Percentiles rank a stretch among this genome's conserved stretches.
phyloP scores from a whole-genome alignment of 1,140 invertebrate species.

The Trichonephila clavata region DNA sequence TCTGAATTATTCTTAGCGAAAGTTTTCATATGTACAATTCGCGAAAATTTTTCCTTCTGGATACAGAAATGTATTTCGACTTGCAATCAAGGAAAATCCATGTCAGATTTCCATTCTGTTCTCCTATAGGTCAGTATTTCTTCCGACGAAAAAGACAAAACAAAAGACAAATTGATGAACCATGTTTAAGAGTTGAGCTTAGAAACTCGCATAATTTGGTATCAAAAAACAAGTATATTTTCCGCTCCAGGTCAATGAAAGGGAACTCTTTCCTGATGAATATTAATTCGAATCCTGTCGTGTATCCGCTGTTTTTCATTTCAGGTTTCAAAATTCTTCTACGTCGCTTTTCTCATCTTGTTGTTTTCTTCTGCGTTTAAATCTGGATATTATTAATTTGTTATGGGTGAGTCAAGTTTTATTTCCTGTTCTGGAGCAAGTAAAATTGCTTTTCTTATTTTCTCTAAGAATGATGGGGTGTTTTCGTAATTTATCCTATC shows the following conservation, averaged over 20 bases:
- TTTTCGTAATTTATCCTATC: no score
- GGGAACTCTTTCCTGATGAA: constrained; percentile 12
- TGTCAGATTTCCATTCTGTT: not conserved
- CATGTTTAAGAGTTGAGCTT: not conserved
- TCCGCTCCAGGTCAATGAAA: constrained; percentile 5
- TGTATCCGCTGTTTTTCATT: not conserved
- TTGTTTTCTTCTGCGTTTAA: not conserved
- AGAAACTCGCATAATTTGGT: not conserved
- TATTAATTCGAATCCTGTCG: not conserved
- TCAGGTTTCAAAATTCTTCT: not conserved
- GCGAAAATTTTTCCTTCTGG: not conserved
- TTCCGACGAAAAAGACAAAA: not conserved
- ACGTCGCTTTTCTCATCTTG: not conserved
- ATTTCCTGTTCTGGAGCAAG: not conserved
- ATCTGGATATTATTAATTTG: not conserved
- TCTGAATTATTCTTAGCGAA: not conserved
- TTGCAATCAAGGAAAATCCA: not conserved
- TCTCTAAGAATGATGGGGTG: not conserved
- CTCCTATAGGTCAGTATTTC: not conserved
- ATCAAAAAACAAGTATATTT: not conserved
- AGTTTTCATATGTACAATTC: not conserved
- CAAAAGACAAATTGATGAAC: not conserved
- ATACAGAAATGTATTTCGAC: not conserved
- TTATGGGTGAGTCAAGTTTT: not conserved
- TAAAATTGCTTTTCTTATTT: not conserved